These are phyloP conservation scores for Halocaridina rubra DNA, from an alignment of 2,888 invertebrate genomes.

Conservation along the genomic window DNA sequence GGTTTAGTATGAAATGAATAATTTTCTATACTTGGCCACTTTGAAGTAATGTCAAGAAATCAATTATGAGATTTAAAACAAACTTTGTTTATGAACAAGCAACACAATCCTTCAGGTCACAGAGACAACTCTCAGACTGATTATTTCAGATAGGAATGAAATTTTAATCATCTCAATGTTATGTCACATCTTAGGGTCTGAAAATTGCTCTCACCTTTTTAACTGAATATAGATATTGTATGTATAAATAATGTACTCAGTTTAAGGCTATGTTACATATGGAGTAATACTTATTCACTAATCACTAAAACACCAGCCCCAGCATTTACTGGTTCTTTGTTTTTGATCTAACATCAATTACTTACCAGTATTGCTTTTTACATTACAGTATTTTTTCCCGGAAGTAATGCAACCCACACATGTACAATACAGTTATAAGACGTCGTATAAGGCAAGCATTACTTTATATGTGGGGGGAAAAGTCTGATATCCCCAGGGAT, in stretches of 20 bases:
- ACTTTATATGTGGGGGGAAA: background rate
- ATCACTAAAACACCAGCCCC: conserved; percentile 26
- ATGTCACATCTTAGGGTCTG: conserved; percentile 28
- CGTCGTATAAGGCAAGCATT: background rate
- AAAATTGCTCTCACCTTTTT: conserved; percentile 49
- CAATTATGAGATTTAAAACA: background rate
- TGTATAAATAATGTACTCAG: conserved; percentile 47
- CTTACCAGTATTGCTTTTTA: conserved; percentile 1
- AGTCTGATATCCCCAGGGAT: background rate
- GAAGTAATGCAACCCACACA: background rate
- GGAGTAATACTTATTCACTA: conserved; percentile 55
- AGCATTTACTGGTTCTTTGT: background rate
- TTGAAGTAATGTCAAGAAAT: no score
- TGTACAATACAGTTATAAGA: background rate
- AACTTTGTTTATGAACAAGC: conserved; percentile 34
- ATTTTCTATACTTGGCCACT: no score
- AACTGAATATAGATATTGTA: conserved; percentile 44
- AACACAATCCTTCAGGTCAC: conserved; percentile 4
- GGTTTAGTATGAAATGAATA: no score
- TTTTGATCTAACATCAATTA: background rate
- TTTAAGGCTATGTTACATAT: conserved; percentile 54
- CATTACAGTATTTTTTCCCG: background rate
- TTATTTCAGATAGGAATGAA: background rate
- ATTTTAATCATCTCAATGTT: background rate
- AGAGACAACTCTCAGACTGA: conserved; percentile 20